Evolutionary conservation across 2,113 vertebrate genomes (phyloP).

Genomic region (Nanorana parkeri): DNA sequence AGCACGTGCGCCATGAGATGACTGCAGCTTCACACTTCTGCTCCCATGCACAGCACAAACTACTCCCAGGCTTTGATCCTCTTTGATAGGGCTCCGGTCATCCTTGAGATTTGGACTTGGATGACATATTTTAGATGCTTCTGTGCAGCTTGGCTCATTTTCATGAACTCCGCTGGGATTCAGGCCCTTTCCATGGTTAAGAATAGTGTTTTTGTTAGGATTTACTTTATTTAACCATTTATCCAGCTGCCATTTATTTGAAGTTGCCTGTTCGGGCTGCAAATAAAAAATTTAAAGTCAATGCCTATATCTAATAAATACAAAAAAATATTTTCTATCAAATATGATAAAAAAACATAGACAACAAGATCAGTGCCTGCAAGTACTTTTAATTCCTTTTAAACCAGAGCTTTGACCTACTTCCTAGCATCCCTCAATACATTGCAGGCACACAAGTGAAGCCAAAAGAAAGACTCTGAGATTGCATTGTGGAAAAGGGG

Average conservation of each 20-base stretch:
- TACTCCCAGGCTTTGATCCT: slow-evolving; percentile 72
- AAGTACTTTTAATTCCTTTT: too few species aligned
- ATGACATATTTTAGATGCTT: slow-evolving; percentile 70
- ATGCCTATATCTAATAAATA: not conserved
- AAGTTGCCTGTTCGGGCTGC: slow-evolving; percentile 80
- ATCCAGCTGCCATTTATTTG: slow-evolving; percentile 95
- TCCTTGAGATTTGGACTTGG: slow-evolving; percentile 72
- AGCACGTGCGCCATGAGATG: slow-evolving; percentile 59
- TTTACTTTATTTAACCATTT: slow-evolving; percentile 94
- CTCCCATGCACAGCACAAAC: slow-evolving; percentile 74
- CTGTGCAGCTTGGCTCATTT: slow-evolving; percentile 69
- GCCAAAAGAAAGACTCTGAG: too few species aligned
- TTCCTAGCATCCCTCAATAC: too few species aligned
- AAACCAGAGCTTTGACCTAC: too few species aligned
- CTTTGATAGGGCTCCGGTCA: slow-evolving; percentile 74
- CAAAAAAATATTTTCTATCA: too few species aligned
- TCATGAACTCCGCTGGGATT: slow-evolving; percentile 66
- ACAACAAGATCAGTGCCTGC: too few species aligned
- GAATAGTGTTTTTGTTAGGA: slow-evolving; percentile 76
- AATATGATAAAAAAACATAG: too few species aligned
- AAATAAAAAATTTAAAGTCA: slow-evolving; percentile 20
- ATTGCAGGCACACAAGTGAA: too few species aligned
- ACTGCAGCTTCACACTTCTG: slow-evolving; percentile 76
- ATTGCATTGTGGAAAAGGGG: too few species aligned
- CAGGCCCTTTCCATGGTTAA: slow-evolving; percentile 73